Base-by-base conservation (phyloP, 1,140 invertebrate genomes). In the Pseudomyrmex concolor region DNA sequence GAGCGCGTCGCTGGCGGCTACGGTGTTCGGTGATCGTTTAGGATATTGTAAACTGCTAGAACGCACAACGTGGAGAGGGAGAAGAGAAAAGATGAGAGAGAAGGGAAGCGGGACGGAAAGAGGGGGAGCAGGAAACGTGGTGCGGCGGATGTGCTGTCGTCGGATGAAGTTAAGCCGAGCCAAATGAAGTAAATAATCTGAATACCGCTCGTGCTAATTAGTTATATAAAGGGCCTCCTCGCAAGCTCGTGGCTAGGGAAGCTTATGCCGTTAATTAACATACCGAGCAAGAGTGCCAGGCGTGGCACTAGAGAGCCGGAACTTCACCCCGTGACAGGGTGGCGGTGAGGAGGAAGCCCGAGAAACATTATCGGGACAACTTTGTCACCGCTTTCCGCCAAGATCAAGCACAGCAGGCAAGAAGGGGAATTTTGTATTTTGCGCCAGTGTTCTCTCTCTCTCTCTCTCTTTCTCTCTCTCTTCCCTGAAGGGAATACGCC, bases 231-330 rank as follows among this genome's bases (percentile, higher is more conserved):
- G 76, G 91, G 90, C 68, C 84, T 84, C 86, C 86, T 90, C 88
- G 88, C 86, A 76, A 73, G 84, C 83, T 85, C 88, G 81, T 89
- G 82, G 85, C 86, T 90, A 72, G 86, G 89, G 91, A 92, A 92
- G 92, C 91, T 93, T 92, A 92, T 92, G 91, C 90, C 89, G 91
- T 92, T 93, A 93, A 94, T 94, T 93, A 93, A 94, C 92, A 92
- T 93, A 92, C 91, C 91, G 88, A 89, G 88, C 88, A 84, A 88
- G 84, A 87, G 85, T 87, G 89, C 86, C 80, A 87, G 84, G 85
- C 78, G 62, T 76, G 70, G 85, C 78, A 76, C 60, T 51, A 45
- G 55, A 62, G 57, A 62, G 62, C 83, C 72, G 86, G 76, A 85
- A 84, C 83, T 86, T 82, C 74, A 60, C 83, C 67, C 54, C 63